A percentile compares a stretch with the other conserved stretches of the same genome.
Conservation (phyloP, 2,888 invertebrate species). For the Tinea trinotella region DNA sequence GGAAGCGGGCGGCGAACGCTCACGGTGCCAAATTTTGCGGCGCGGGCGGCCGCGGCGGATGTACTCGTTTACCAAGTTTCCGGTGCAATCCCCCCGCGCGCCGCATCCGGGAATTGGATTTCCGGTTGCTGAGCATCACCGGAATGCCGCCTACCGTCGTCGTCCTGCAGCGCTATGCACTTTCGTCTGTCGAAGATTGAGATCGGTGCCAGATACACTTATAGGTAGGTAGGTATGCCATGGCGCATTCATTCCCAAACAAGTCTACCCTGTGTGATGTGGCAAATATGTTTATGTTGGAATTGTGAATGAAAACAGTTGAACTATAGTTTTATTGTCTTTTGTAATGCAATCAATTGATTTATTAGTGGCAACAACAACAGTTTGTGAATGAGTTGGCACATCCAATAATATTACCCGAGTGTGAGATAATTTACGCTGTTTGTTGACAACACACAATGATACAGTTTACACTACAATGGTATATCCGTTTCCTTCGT, state of each 20-base stretch:
- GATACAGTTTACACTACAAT: conserved; percentile 12
- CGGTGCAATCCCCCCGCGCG: conserved; percentile 68
- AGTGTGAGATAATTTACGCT: background rate
- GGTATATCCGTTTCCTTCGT: conserved; percentile 10
- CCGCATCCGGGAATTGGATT: conserved; percentile 72
- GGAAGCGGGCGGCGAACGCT: conserved; percentile 68
- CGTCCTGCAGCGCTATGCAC: conserved; percentile 32
- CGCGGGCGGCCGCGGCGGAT: conserved; percentile 70
- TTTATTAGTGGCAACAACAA: background rate
- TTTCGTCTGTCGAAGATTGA: conserved; percentile 1
- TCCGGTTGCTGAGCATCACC: conserved; percentile 63
- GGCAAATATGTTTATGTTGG: background rate
- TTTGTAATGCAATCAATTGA: background rate
- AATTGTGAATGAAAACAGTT: conserved; percentile 2
- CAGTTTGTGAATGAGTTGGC: background rate
- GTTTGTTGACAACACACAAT: conserved; percentile 3
- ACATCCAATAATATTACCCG: no score
- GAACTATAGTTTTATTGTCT: background rate
- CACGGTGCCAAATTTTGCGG: conserved; percentile 72
- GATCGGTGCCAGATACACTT: background rate
- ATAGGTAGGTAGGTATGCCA: background rate
- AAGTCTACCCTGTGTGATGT: background rate
- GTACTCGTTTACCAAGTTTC: conserved; percentile 71
- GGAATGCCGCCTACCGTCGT: conserved; percentile 64
- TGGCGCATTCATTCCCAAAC: background rate